Base-by-base conservation (phyloP, 2,888 invertebrate species). In the Sarcophaga subvicina region DNA sequence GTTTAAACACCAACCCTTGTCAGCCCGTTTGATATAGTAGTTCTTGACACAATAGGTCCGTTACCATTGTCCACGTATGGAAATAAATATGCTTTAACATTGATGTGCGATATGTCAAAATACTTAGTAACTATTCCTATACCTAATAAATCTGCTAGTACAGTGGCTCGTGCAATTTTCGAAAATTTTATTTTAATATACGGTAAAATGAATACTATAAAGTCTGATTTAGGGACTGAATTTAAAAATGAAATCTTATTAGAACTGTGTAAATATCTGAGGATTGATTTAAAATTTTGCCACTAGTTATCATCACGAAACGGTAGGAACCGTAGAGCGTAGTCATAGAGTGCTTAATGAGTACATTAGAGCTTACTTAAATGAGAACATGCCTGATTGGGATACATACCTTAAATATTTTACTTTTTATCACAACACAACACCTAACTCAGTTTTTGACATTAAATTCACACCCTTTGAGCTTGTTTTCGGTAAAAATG, bases 1-100 rank as follows among this genome's bases (percentile, higher is more conserved):
- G 67, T 84, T 59, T 72, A 81, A 2, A 87, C 86, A 12, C 77
- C 80, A 78, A 88, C 82, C 10, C 73, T 84, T 12, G n/a, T 4
- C 4, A 75, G 78, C 47, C 22, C 83, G 14, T 83, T 88, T 73
- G 83, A 88, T n/a, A 81, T 70, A 54, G 14, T 70, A 22, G 70
- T 70, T 8, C 49, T 70, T 22, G 70, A 70, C 49, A 77, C 77
- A 0, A 77, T 77, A 69, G 77, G 69, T 22, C 77, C 69, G 1
- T 67, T 77, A 25, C 59, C 66, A 8, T n/a, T 20, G 22, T 60
- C 77, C 1, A 22, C 4, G 3, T 60, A 22, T 45, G 67, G 60
- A 59, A 67, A 77, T 45, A 77, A 64, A 47, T 77, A 69, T 8
- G 76, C 76, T 2, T 49, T 76, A 66, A 64, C 76, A 4, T 3